Percentiles rank a stretch among this genome's conserved stretches.
phyloP scores from a whole-genome alignment of 2,888 invertebrate species.

The Zaprionus lineosus region DNA sequence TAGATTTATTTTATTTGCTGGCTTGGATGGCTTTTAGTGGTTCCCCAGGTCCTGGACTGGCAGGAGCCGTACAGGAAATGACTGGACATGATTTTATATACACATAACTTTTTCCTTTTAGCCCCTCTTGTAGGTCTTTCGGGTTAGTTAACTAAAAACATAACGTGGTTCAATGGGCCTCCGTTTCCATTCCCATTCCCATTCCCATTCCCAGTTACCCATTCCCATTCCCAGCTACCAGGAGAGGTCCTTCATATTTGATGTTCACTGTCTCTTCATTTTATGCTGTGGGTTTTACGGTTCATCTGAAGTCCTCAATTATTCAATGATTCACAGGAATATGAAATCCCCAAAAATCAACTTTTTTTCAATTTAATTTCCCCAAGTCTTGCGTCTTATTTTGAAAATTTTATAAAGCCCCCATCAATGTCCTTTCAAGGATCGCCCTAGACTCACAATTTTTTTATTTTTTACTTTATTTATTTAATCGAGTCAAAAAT shows the following conservation, averaged over 20 bases:
- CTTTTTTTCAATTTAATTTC: too few species aligned
- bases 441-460: too few species aligned
- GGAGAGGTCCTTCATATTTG: too few species aligned
- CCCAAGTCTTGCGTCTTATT: too few species aligned
- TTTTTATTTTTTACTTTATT: too few species aligned
- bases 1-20: neutral
- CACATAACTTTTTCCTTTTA: conserved; percentile 55
- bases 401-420: too few species aligned
- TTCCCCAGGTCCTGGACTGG: conserved; percentile 14
- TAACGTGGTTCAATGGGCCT: conserved; percentile 44
- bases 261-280: too few species aligned
- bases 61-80: conserved; percentile 67
- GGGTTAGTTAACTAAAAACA: conserved; percentile 56
- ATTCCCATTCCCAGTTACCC: neutral
- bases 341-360: too few species aligned
- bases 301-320: conserved; percentile 21
- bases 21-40: conserved; percentile 37
- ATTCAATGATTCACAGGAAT: too few species aligned
- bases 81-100: conserved; percentile 67
- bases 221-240: neutral
- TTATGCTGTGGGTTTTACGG: conserved; percentile 7
- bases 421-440: too few species aligned
- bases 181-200: conserved; percentile 15
- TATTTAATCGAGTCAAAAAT: too few species aligned
- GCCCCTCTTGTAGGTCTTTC: conserved; percentile 46